A percentile compares a stretch with the other conserved stretches of the same genome.
Evolutionary conservation across 1,140 invertebrate species (phyloP).

Genomic region (Scylla paramamosain): DNA sequence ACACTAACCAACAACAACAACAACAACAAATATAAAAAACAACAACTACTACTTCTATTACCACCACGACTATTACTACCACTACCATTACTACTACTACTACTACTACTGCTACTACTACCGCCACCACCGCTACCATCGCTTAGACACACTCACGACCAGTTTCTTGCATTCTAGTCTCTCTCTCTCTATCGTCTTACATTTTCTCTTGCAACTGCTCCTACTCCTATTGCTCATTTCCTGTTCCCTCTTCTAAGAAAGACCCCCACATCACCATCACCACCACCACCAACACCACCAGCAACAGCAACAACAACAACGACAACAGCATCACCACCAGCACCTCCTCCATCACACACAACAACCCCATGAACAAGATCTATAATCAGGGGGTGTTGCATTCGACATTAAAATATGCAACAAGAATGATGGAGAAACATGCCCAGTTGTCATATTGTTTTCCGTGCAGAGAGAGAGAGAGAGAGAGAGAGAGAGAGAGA

Average conservation of each 20-base stretch:
- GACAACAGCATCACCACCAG: neutral
- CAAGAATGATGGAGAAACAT: neutral
- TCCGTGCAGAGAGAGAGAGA: too few species aligned
- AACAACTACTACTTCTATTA: neutral
- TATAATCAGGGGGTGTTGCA: neutral
- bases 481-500: too few species aligned
- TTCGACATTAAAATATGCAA: slow-evolving; percentile 24
- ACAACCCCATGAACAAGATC: neutral
- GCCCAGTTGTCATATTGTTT: neutral
- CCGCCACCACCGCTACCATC: too few species aligned
- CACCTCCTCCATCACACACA: too few species aligned
- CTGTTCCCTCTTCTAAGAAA: neutral
- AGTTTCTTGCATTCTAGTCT: neutral
- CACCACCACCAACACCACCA: neutral
- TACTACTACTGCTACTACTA: neutral
- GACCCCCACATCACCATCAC: neutral
- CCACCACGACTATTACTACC: neutral
- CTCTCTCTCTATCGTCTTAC: neutral
- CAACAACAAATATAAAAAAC: too few species aligned
- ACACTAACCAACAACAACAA: too few species aligned
- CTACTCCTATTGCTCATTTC: slow-evolving; percentile 1
- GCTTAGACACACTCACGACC: neutral
- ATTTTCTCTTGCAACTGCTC: neutral
- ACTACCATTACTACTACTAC: neutral
- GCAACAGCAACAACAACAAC: neutral